Conservation (phyloP, 2,797 vertebrate species). For the Lepilemur ruficaudatus region DNA sequence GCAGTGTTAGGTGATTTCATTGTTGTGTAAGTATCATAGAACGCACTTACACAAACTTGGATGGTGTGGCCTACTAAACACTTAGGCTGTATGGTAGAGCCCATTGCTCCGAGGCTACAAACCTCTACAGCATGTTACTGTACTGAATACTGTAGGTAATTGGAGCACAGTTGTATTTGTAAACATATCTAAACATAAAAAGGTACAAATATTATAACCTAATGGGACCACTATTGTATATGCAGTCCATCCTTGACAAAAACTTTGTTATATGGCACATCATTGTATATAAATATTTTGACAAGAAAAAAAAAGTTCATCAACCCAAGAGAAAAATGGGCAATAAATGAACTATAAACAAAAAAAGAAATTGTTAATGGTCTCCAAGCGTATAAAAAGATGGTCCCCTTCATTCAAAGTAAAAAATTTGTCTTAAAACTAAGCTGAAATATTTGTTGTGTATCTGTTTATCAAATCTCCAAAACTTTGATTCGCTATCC, state of each 20-base stretch:
- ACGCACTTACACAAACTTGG: not conserved
- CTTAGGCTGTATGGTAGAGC: not conserved
- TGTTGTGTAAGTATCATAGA: not conserved
- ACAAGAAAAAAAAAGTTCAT: not conserved
- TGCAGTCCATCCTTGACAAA: not conserved
- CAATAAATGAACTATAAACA: not conserved
- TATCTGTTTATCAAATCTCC: not conserved
- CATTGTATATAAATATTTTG: not conserved
- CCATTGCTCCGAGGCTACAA: not conserved
- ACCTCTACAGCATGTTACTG: not conserved
- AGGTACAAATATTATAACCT: not conserved
- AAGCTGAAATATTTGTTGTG: not conserved
- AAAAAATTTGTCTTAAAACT: not conserved
- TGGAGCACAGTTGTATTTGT: not conserved
- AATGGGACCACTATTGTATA: too few relatives aligned
- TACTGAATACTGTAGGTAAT: not conserved
- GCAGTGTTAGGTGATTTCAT: not conserved
- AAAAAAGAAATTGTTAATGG: not conserved
- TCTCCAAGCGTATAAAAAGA: not conserved
- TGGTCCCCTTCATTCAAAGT: not conserved
- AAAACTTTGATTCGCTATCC: not conserved
- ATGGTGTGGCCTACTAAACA: not conserved
- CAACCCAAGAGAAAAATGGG: not conserved
- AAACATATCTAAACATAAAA: not conserved
- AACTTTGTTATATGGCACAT: not conserved